Percentiles rank a stretch among this genome's conserved stretches.
These are phyloP conservation scores for Mugil cephalus DNA, from an alignment of 2,113 vertebrate species.

Conservation along the genomic window DNA sequence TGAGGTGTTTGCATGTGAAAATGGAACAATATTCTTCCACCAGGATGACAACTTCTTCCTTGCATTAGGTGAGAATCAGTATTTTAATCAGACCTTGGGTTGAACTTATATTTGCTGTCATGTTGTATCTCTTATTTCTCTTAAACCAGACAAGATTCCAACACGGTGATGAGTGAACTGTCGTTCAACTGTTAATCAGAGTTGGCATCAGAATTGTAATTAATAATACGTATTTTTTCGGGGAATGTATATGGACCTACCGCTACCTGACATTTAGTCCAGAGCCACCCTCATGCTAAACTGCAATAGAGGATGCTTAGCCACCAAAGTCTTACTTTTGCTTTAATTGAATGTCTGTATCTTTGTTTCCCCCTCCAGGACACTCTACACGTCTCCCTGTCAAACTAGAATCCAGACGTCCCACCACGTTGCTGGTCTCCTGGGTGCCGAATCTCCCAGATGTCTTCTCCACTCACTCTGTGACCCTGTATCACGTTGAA, in stretches of 20 bases:
- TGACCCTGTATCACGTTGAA: slow-evolving; percentile 58
- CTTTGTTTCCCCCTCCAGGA: slow-evolving; percentile 50
- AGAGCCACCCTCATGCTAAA: background rate
- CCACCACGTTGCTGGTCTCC: slow-evolving; percentile 61
- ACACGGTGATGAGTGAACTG: too few relatives aligned
- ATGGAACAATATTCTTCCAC: slow-evolving; percentile 66
- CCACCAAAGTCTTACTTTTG: background rate
- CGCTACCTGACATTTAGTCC: background rate
- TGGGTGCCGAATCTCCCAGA: slow-evolving; percentile 39
- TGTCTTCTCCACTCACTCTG: background rate
- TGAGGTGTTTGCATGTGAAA: slow-evolving; percentile 78
- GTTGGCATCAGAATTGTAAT: background rate
- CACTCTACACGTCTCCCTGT: slow-evolving; percentile 56
- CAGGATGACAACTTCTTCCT: slow-evolving; percentile 75
- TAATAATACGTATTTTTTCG: background rate
- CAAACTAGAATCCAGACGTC: slow-evolving; percentile 57
- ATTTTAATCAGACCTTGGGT: background rate
- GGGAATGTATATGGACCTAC: background rate
- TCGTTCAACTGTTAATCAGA: too few relatives aligned
- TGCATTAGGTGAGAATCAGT: slow-evolving; percentile 64
- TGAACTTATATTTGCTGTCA: too few relatives aligned
- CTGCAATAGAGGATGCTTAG: too few relatives aligned
- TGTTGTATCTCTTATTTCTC: too few relatives aligned
- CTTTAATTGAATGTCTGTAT: background rate
- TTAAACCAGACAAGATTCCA: too few relatives aligned